Evolutionary conservation across 30 jellyfish, hydroid and myxozoan species (phyloP), one percentile per base, ranked within the genome.

Genomic region (Aurelia aurita): DNA sequence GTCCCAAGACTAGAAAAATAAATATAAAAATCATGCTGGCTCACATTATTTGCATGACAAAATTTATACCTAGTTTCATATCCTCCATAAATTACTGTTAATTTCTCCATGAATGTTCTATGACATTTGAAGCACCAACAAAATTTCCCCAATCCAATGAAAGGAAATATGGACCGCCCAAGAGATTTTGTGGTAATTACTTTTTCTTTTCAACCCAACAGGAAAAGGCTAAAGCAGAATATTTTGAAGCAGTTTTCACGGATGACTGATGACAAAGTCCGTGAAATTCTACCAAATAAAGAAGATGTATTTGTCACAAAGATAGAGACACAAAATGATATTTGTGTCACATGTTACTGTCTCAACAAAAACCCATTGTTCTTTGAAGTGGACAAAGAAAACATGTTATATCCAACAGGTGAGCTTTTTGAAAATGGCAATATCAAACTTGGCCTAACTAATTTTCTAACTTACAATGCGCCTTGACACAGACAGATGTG

Each of bases 181-280:
- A n/a, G 69, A n/a, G 0, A 61, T 68, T 39, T 39, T 39, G 64
- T 7, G 63, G 20, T 10, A 20, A 22, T 55, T 77, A 7, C 44
- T 13, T 43, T 59, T 44, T 60, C 47, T 53, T 76, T 43, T 39
- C 9, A 15, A 39, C 51, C 51, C 13, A 2, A 12, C 69, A 93
- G 98, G 94, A 79, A 92, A 46, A 88, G 85, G 79, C 90, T 93
- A 29, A 80, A 90, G 78, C 97, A 93, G 64, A 93, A 72, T 59
- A 53, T 93, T 2, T 61, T 58, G 45, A 55, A 84, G 69, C 79
- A 53, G 58, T 82, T 58, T 64, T 89, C 91, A 22, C 44, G 18
- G 54, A 39, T 93, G n/a, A 53, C 97, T 6, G 87, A 77, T 2
- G 96, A 88, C 15, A 82, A 74, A 26, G 72, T 93, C 0, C 2